Conservation (phyloP, 2,113 vertebrate species). For the Tinamus guttatus region DNA sequence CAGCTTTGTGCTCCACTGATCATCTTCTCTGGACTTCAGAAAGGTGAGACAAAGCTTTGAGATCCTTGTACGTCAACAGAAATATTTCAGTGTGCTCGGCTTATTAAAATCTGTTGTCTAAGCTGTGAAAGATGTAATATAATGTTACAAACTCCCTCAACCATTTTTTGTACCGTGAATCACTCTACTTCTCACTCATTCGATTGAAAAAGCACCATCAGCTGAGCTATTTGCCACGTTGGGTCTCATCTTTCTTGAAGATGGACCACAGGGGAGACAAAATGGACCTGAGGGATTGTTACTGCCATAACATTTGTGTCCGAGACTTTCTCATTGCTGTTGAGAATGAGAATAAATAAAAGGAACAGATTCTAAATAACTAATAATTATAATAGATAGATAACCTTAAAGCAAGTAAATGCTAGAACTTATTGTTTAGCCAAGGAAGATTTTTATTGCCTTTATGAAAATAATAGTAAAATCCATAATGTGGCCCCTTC, state of each 20-base stretch:
- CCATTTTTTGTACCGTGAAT: fast-evolving
- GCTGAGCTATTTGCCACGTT: background rate
- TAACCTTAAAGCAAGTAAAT: background rate
- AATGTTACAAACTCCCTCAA: background rate
- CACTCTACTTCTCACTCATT: background rate
- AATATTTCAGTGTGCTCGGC: background rate
- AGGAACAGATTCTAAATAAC: background rate
- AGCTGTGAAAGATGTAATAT: background rate
- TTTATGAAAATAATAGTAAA: background rate
- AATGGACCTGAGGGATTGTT: background rate
- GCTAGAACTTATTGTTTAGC: background rate
- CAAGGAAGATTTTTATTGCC: background rate
- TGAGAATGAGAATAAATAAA: background rate
- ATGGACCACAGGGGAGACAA: background rate
- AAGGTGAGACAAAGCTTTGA: background rate
- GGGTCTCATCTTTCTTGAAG: background rate
- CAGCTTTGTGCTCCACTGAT: background rate
- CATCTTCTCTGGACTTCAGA: background rate
- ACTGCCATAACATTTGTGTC: background rate
- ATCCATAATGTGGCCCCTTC: background rate
- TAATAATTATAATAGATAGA: background rate
- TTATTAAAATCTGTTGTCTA: background rate
- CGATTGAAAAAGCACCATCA: background rate
- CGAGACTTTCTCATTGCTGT: background rate
- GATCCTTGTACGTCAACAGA: background rate